Conservation (phyloP, 2,113 vertebrate genomes). For the Ctenodactylus gundi region DNA sequence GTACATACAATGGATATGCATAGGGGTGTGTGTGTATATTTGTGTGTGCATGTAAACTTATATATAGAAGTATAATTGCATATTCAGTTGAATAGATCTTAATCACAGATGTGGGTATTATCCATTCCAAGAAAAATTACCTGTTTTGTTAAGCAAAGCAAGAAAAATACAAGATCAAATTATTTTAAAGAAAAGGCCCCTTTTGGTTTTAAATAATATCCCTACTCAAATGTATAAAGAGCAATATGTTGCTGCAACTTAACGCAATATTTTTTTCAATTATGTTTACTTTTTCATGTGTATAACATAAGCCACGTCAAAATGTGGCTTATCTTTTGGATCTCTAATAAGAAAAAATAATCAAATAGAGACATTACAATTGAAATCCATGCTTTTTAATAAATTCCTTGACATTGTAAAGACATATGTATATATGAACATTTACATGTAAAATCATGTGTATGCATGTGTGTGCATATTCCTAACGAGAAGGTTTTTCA, state of each 20-base stretch:
- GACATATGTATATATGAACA: neutral
- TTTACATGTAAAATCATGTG: neutral
- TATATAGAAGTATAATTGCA: too few relatives aligned
- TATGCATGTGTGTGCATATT: neutral
- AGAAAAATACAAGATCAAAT: neutral
- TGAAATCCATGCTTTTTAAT: too few relatives aligned
- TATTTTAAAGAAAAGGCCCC: neutral
- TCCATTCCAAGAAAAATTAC: neutral
- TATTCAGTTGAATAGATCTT: neutral
- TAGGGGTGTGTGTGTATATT: neutral
- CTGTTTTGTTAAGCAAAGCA: neutral
- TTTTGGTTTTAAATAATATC: neutral
- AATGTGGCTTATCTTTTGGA: neutral
- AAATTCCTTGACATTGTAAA: neutral
- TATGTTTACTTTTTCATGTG: neutral
- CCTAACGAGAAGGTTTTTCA: neutral
- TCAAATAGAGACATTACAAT: neutral
- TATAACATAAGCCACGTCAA: neutral
- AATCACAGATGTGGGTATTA: neutral
- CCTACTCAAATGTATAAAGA: neutral
- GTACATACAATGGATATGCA: neutral
- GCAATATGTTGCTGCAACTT: neutral
- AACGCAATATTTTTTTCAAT: neutral
- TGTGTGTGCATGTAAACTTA: too few relatives aligned
- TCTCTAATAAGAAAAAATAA: neutral